These are phyloP conservation scores for Fabriciana adippe DNA, from an alignment of 2,888 invertebrate genomes.

Conservation along the genomic window DNA sequence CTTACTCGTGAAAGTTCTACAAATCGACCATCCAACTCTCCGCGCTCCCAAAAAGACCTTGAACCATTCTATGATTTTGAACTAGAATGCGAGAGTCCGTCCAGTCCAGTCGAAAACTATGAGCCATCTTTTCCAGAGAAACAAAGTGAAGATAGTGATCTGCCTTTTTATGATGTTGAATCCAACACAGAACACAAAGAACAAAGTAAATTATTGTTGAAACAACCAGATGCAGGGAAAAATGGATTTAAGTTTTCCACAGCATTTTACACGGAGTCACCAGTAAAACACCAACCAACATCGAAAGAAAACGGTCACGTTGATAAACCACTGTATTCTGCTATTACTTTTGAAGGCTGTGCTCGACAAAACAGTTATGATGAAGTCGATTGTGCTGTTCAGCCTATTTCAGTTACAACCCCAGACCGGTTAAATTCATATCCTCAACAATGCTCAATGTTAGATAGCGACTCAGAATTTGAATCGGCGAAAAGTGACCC, in stretches of 20 bases:
- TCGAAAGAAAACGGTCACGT: constrained; percentile 71
- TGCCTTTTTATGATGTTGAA: constrained; percentile 79
- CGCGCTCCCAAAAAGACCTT: constrained; percentile 61
- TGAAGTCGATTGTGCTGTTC: constrained; percentile 63
- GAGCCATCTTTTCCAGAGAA: constrained; percentile 80
- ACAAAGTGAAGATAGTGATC: constrained; percentile 79
- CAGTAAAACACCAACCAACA: constrained; percentile 70
- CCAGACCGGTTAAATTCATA: constrained; percentile 54
- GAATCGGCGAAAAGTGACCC: constrained; percentile 77
- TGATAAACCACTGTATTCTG: constrained; percentile 69
- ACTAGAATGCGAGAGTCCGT: constrained; percentile 85
- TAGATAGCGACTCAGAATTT: constrained; percentile 76
- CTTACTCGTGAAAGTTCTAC: constrained; percentile 56
- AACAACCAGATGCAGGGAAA: constrained; percentile 75
- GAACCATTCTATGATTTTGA: constrained; percentile 86
- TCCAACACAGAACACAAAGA: constrained; percentile 70
- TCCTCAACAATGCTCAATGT: constrained; percentile 48
- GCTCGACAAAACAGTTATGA: constrained; percentile 69
- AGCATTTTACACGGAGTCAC: constrained; percentile 70
- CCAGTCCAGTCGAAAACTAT: constrained; percentile 85
- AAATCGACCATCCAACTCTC: constrained; percentile 53
- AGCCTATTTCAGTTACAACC: constrained; percentile 47
- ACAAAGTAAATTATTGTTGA: constrained; percentile 57
- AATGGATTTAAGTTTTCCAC: constrained; percentile 76
- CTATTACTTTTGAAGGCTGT: constrained; percentile 77